Evolutionary conservation across 2,113 vertebrate genomes (phyloP).

Genomic region (Mobula birostris): DNA sequence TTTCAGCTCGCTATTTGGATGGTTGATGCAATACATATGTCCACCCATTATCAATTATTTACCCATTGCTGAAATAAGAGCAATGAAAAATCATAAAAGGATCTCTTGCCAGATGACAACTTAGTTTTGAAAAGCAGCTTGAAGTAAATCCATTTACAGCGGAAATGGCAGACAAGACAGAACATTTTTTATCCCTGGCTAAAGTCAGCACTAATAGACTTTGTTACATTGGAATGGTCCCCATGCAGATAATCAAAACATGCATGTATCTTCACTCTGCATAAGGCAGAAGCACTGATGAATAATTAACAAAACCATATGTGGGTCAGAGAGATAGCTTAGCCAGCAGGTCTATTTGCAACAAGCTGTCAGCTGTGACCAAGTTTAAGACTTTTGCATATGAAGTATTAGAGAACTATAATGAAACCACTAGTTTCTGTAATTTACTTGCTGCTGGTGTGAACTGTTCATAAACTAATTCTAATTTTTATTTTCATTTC

Average conservation of each 20-base stretch:
- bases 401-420: neutral
- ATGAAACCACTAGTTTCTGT: slow-evolving; percentile 14
- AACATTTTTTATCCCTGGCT: neutral
- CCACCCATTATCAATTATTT: slow-evolving; percentile 23
- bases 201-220: neutral
- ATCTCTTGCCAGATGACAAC: neutral
- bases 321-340: slow-evolving; percentile 35
- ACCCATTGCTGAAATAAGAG: neutral
- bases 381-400: slow-evolving; percentile 31
- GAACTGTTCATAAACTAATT: neutral
- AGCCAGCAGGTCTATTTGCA: slow-evolving; percentile 30
- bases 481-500: neutral
- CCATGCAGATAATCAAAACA: neutral
- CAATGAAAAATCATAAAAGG: neutral
- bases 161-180: neutral
- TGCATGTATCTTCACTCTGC: slow-evolving; percentile 28
- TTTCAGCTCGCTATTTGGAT: neutral
- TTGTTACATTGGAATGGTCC: slow-evolving; percentile 23
- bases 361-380: slow-evolving; percentile 35
- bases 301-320: slow-evolving; percentile 30
- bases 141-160: slow-evolving; percentile 12
- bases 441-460: neutral
- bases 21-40: neutral
- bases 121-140: slow-evolving; percentile 3
- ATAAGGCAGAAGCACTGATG: slow-evolving; percentile 30